A percentile compares a stretch with the other conserved stretches of the same genome.
phyloP scores from a whole-genome alignment of 2,888 invertebrate species.

The Rhingia rostrata region DNA sequence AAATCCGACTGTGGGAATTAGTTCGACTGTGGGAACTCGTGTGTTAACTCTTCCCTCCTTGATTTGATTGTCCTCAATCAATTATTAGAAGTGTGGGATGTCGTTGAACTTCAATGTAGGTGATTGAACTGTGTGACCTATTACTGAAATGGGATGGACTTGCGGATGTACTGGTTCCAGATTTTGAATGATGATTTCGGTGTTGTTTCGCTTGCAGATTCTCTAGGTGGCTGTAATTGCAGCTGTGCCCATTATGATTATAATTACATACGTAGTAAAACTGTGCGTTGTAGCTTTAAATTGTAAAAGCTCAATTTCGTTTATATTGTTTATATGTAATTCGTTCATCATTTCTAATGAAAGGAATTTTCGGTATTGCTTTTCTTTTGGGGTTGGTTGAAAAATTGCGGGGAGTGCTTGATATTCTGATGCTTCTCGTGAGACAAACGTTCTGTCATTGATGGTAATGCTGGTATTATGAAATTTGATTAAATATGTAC shows the following conservation, averaged over 20 bases:
- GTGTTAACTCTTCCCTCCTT: conserved; percentile 13
- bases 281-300: conserved; percentile 1
- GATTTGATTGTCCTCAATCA: conserved; percentile 6
- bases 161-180: conserved; percentile 1
- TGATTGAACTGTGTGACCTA: conserved; percentile 2
- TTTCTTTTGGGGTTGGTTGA: conserved; percentile 40
- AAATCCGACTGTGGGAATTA: not conserved
- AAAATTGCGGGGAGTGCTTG: conserved; percentile 29
- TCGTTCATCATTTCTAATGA: conserved; percentile 10
- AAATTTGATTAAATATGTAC: conserved; percentile 47
- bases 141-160: conserved; percentile 6
- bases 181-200: conserved; percentile 12
- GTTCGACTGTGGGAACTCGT: not conserved
- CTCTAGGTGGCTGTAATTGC: conserved; percentile 8
- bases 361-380: conserved; percentile 17
- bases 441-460: conserved; percentile 34
- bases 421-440: not conserved
- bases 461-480: conserved; percentile 32
- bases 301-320: conserved; percentile 1
- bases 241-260: not conserved
- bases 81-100: conserved; percentile 11
- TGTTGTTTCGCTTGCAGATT: not conserved
- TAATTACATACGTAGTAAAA: not conserved
- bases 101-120: conserved; percentile 6
- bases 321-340: not conserved